Base-by-base conservation (phyloP, 2,888 invertebrate genomes). In the Atethmia centrago region DNA sequence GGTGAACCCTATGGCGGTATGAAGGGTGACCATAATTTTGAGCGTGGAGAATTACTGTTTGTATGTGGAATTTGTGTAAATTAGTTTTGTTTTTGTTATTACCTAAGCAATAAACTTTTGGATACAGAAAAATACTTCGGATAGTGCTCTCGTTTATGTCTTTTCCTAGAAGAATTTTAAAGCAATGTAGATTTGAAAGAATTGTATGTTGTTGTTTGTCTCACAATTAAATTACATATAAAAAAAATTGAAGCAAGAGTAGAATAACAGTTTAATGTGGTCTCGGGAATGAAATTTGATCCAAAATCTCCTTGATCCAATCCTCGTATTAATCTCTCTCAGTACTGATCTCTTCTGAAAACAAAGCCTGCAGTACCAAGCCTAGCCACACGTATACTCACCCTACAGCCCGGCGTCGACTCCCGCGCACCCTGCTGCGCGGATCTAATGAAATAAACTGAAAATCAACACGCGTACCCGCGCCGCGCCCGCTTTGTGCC, bases 401-500 rank as follows among this genome's bases (percentile, higher is more conserved):
- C 92, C 88, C 89, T 92, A 92, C 88, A 78, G 63, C 77, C 77
- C 90, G 85, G 89, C 89, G 86, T 88, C 91, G 89, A 91, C 90
- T 90, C 92, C 89, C 79, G 89, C 91, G 94, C 93, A 88, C 94
- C 96, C 96, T 94, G 96, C 94, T 88, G 96, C 92, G 96, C 89
- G 86, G 90, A 91, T 93, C 95, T 96, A 96, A 96, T 96, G 96
- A 96, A 96, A 96, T 96, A 96, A 96, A 96, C 96, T 95, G 95
- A 96, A 96, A 96, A 95, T 96, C 96, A 96, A 96, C 96, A 96
- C 94, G 93, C 91, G 88, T 85, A 82, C 89, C 89, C 86, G 88
- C 88, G 87, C 89, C 86, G 86, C 86, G 74, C 66, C 84, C 75
- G 77, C 90, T 92, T 91, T 91, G 91, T 88, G 83, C 88, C 90